phyloP scores from a whole-genome alignment of 2,888 invertebrate genomes.

The Lycophotia porphyrea region DNA sequence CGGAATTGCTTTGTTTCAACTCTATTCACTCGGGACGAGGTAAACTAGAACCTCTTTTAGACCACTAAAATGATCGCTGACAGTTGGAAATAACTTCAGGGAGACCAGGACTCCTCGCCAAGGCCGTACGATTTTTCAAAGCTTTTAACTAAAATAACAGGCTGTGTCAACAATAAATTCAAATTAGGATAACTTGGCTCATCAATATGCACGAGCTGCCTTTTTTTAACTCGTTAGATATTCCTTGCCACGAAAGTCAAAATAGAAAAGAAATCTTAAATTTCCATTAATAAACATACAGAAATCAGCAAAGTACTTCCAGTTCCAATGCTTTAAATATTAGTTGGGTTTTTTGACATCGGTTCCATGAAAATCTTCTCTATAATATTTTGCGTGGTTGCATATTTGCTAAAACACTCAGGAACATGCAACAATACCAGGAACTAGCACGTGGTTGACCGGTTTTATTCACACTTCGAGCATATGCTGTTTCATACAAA shows the following conservation, averaged over 20 bases:
- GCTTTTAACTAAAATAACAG: constrained; percentile 55
- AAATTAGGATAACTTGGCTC: constrained; percentile 53
- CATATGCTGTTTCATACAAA: background rate
- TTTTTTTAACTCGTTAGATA: constrained; percentile 60
- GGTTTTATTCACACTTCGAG: background rate
- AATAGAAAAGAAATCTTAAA: constrained; percentile 43
- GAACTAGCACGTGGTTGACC: constrained; percentile 33
- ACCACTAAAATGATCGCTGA: constrained; percentile 70
- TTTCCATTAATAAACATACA: constrained; percentile 33
- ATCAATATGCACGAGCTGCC: constrained; percentile 60
- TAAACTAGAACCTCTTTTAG: constrained; percentile 67
- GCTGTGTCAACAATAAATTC: constrained; percentile 62
- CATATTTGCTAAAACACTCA: constrained; percentile 5
- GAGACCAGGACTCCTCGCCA: constrained; percentile 6
- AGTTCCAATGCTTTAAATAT: background rate
- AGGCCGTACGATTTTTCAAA: constrained; percentile 45
- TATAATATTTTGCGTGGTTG: background rate
- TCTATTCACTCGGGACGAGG: constrained; percentile 63
- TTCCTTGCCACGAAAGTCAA: constrained; percentile 48
- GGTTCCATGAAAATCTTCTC: background rate
- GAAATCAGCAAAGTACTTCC: constrained; percentile 4
- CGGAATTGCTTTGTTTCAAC: constrained; percentile 72
- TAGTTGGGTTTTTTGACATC: background rate
- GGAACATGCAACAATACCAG: constrained; percentile 9
- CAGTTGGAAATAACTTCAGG: constrained; percentile 61